phyloP scores from a whole-genome alignment of 2,797 vertebrate species.

The Enteromius mattozi region DNA sequence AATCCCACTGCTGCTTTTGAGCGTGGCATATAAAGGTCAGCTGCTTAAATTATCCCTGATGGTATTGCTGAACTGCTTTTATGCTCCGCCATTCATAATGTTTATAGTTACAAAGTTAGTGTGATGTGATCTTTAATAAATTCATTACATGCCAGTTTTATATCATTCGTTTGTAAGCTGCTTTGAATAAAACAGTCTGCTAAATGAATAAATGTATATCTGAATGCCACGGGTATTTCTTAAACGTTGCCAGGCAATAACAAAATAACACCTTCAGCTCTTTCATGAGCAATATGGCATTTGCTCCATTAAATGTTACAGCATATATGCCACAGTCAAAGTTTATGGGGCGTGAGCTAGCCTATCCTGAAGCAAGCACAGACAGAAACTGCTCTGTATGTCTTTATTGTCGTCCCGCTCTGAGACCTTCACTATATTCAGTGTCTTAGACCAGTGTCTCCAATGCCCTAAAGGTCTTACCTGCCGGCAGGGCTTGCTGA shows the following conservation, averaged over 20 bases:
- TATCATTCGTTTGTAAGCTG: background rate
- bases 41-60: constrained; percentile 17
- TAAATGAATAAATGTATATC: constrained; percentile 21
- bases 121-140: background rate
- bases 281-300: constrained; percentile 14
- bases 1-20: background rate
- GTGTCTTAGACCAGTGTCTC: constrained; percentile 16
- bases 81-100: constrained; percentile 13
- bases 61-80: background rate
- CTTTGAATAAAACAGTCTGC: background rate
- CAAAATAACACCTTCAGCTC: constrained; percentile 1
- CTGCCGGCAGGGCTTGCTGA: constrained; percentile 28
- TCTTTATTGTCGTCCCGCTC: background rate
- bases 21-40: constrained; percentile 30
- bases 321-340: constrained; percentile 13
- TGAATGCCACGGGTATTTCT: background rate
- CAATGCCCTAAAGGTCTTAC: constrained; percentile 28
- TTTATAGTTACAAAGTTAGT: background rate
- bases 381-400: background rate
- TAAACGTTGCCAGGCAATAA: constrained; percentile 8
- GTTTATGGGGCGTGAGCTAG: constrained; percentile 18
- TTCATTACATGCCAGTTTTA: background rate
- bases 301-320: constrained; percentile 29
- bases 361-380: background rate
- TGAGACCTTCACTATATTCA: constrained; percentile 1